phyloP scores from a whole-genome alignment of 2,888 invertebrate genomes.

The Tinea semifulvella region DNA sequence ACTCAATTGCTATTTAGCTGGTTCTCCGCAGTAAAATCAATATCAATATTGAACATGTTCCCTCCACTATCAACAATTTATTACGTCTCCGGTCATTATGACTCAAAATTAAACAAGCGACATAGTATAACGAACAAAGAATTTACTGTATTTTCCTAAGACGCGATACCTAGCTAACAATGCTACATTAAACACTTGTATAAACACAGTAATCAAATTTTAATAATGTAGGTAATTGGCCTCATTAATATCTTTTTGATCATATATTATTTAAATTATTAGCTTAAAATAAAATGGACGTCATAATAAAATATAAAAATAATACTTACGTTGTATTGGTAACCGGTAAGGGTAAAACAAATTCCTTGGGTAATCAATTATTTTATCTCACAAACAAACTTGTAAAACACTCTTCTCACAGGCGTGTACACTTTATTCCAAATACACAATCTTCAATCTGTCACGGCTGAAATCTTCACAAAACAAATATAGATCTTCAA shows the following conservation, averaged over 20 bases:
- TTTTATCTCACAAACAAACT: constrained; percentile 1
- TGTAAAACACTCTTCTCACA: constrained; percentile 6
- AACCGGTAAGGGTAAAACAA: constrained; percentile 9
- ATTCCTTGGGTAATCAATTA: constrained; percentile 13
- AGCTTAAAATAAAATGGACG: background rate
- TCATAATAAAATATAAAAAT: background rate
- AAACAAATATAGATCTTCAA: background rate
- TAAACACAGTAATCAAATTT: background rate
- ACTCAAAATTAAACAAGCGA: no score
- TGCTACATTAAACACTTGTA: background rate
- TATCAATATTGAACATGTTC: no score
- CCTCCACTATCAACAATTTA: no score
- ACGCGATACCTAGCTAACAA: no score
- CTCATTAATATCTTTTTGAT: background rate
- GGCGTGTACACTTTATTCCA: background rate
- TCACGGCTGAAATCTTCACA: constrained; percentile 1
- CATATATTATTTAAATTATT: background rate
- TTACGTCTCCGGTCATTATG: no score
- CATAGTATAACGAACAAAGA: no score
- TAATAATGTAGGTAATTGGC: background rate
- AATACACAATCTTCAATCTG: background rate
- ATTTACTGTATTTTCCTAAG: background rate
- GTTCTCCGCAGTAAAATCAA: no score
- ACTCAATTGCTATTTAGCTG: no score
- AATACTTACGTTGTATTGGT: constrained; percentile 3